These are phyloP conservation scores for Drosophila birchii DNA, from an alignment of 2,888 invertebrate genomes.

Conservation along the genomic window DNA sequence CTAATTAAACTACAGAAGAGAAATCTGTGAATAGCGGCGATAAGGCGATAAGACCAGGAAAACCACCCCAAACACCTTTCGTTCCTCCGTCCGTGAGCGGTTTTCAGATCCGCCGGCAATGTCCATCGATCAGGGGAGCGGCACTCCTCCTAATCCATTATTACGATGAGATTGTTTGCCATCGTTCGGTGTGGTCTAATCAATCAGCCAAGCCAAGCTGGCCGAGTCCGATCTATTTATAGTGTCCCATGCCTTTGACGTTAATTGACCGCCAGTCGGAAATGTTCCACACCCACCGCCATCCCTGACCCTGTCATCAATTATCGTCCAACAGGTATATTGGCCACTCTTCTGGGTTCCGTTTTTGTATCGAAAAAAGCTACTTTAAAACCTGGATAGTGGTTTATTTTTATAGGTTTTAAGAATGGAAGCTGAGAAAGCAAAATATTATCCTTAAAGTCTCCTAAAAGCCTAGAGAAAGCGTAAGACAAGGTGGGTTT, in stretches of 20 bases:
- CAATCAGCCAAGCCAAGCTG: constrained; percentile 26
- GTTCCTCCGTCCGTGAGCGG: neutral
- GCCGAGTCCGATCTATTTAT: constrained; percentile 23
- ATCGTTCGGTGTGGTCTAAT: constrained; percentile 13
- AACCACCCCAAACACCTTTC: neutral
- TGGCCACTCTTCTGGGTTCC: constrained; percentile 21
- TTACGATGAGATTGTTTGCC: constrained; percentile 7
- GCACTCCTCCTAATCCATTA: constrained; percentile 30
- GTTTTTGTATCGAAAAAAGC: neutral
- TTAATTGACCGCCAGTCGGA: constrained; percentile 40
- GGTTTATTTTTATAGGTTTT: neutral
- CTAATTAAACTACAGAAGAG: constrained; percentile 43
- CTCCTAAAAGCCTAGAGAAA: neutral
- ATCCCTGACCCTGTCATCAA: constrained; percentile 38
- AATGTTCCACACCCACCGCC: neutral
- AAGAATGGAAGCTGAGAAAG: neutral
- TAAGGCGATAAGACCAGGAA: constrained; percentile 23
- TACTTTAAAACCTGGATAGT: no score
- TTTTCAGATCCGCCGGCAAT: constrained; percentile 17
- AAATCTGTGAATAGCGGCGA: constrained; percentile 38
- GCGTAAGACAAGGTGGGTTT: no score
- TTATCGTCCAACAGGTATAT: constrained; percentile 23
- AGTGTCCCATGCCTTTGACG: constrained; percentile 26
- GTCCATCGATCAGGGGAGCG: constrained; percentile 33
- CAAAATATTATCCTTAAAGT: neutral